phyloP scores from a whole-genome alignment of 2,888 invertebrate species.

The Tholera decimalis region DNA sequence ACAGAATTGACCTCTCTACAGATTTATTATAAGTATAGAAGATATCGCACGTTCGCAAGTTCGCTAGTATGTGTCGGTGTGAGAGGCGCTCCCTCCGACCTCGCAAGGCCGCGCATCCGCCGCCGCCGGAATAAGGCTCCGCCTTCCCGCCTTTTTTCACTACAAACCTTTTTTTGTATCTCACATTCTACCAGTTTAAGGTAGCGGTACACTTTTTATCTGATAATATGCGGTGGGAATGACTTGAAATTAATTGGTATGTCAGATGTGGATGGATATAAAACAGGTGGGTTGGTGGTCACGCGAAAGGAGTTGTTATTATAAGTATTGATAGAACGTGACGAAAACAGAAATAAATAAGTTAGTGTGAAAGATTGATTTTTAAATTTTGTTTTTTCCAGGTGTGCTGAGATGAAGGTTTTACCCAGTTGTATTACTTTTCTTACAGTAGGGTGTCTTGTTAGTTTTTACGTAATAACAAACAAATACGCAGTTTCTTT shows the following conservation, averaged over 20 bases:
- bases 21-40: too few relatives aligned
- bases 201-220: conserved; percentile 61
- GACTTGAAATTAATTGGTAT: conserved; percentile 31
- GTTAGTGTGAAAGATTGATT: too few relatives aligned
- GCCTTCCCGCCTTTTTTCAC: conserved; percentile 52
- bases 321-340: not conserved
- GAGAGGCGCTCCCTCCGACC: conserved; percentile 70
- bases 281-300: not conserved
- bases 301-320: not conserved
- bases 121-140: conserved; percentile 64
- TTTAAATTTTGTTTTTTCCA: too few relatives aligned
- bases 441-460: too few relatives aligned
- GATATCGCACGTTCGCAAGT: not conserved
- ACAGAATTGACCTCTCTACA: too few relatives aligned
- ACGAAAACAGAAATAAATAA: not conserved
- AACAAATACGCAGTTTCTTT: too few relatives aligned
- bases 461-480: too few relatives aligned
- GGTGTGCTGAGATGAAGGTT: too few relatives aligned
- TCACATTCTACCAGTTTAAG: conserved; percentile 61
- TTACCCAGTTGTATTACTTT: too few relatives aligned
- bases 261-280: conserved; percentile 3
- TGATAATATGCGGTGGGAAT: conserved; percentile 32
- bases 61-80: conserved; percentile 69
- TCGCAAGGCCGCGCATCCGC: conserved; percentile 84
- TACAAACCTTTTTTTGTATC: conserved; percentile 62